Conservation (phyloP, 2,797 vertebrate species). For the Coregonus ussuriensis region DNA sequence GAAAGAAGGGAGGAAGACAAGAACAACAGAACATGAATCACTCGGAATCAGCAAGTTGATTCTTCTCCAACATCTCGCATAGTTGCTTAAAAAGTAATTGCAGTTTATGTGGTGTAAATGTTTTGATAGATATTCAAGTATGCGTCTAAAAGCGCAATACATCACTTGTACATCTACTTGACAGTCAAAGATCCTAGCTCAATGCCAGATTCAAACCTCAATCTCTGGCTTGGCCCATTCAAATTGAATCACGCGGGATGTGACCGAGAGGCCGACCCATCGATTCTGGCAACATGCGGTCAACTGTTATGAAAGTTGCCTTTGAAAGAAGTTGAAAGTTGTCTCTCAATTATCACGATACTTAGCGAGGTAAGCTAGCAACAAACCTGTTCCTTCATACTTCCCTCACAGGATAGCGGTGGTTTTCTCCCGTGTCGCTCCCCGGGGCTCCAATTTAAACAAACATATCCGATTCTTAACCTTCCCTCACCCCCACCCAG, state of each 20-base stretch:
- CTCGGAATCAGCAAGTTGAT: conserved; percentile 17
- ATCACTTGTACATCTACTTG: conserved; percentile 54
- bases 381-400: background rate
- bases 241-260: conserved; percentile 38
- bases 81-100: conserved; percentile 44
- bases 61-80: conserved; percentile 31
- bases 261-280: conserved; percentile 31
- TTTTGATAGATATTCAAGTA: conserved; percentile 49
- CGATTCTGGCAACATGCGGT: background rate
- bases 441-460: conserved; percentile 46
- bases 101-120: conserved; percentile 44
- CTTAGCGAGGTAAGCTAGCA: background rate
- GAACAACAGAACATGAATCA: conserved; percentile 6
- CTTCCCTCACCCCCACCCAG: conserved; percentile 53
- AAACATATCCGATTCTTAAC: conserved; percentile 63
- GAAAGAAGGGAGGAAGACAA: conserved; percentile 9
- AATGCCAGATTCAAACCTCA: conserved; percentile 51
- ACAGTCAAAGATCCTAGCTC: conserved; percentile 51
- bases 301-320: background rate
- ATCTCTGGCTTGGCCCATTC: conserved; percentile 33
- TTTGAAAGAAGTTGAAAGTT: background rate
- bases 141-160: conserved; percentile 44
- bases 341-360: background rate
- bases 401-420: background rate
- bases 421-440: conserved; percentile 32